phyloP scores from a whole-genome alignment of 2,797 vertebrate species.

The Enteromius fasciolatus region DNA sequence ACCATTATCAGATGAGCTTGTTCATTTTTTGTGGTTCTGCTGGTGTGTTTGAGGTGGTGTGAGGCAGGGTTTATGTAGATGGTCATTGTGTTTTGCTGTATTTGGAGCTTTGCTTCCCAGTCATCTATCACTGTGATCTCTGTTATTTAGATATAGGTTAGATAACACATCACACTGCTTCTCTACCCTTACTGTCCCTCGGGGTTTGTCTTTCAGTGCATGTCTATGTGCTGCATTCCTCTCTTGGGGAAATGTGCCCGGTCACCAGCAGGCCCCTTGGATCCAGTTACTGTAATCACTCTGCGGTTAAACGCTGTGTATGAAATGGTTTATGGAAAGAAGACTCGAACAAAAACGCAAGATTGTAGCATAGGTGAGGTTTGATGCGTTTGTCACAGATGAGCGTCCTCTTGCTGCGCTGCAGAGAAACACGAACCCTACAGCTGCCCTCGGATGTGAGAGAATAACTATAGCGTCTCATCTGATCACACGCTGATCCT shows the following conservation, averaged over 20 bases:
- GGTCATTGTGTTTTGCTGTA: background rate
- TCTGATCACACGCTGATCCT: background rate
- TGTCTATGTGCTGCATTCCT: background rate
- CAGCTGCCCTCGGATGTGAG: background rate
- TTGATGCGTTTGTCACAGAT: slow-evolving; percentile 9
- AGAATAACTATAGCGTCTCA: background rate
- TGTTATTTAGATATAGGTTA: background rate
- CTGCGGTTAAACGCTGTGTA: background rate
- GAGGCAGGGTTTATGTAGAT: background rate
- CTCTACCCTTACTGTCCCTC: background rate
- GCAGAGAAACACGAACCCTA: background rate
- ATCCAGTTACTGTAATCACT: background rate
- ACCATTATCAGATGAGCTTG: background rate
- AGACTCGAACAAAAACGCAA: background rate
- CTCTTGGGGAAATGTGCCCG: background rate
- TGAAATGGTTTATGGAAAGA: slow-evolving; percentile 4
- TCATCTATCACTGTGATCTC: background rate
- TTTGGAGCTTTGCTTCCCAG: background rate
- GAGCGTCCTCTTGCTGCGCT: background rate
- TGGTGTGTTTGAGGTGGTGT: background rate
- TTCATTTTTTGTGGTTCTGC: background rate
- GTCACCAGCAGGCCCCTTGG: background rate
- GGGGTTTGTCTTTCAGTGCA: background rate
- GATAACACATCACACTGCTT: background rate
- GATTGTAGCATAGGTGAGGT: no score